These are phyloP conservation scores for Heteromormyrus szaboi DNA, from an alignment of 2,797 vertebrate genomes.

Conservation along the genomic window DNA sequence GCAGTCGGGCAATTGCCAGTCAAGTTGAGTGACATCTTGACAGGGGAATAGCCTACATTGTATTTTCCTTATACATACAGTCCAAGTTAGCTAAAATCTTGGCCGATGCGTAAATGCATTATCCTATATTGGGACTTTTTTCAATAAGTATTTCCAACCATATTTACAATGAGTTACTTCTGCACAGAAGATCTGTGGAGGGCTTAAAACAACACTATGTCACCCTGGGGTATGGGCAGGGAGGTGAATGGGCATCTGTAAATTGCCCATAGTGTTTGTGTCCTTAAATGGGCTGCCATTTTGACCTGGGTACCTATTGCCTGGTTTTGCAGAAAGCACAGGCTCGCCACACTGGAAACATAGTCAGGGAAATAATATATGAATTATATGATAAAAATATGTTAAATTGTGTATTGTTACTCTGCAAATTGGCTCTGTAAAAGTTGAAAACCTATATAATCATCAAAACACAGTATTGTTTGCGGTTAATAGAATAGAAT, in stretches of 20 bases:
- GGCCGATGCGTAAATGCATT: not conserved
- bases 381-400: not conserved
- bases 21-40: slow-evolving; percentile 11
- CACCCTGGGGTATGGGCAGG: not conserved
- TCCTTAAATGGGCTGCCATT: not conserved
- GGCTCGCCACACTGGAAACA: not conserved
- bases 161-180: not conserved
- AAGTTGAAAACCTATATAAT: not conserved
- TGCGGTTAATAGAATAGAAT: not conserved
- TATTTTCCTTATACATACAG: not conserved
- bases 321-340: not conserved
- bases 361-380: not conserved
- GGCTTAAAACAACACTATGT: not conserved
- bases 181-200: not conserved
- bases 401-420: not conserved
- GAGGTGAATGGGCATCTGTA: not conserved
- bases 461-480: not conserved
- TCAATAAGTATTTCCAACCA: not conserved
- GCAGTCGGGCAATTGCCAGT: not conserved
- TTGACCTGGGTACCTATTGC: not conserved
- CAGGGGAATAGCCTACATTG: not conserved
- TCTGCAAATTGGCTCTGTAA: not conserved
- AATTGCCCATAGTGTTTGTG: not conserved
- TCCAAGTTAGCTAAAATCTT: not conserved
- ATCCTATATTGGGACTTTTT: not conserved